Evolutionary conservation across 2,113 vertebrate species (phyloP).

Genomic region (Crotalus horridus): DNA sequence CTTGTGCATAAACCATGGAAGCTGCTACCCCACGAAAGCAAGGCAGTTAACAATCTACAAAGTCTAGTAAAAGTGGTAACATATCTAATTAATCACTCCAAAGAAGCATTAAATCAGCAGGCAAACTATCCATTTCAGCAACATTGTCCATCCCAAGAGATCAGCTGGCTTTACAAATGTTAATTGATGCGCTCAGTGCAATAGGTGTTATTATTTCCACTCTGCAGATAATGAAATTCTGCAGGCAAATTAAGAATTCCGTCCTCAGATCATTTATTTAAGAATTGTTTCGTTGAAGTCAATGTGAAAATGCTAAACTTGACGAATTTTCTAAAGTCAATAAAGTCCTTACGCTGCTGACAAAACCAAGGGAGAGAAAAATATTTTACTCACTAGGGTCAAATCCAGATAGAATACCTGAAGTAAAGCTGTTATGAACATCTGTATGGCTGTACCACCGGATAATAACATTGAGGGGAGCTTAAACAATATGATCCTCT

Average conservation of each 20-base stretch:
- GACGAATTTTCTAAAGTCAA: slow-evolving; percentile 19
- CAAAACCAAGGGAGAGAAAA: not conserved
- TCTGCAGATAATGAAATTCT: not conserved
- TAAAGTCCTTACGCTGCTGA: not conserved
- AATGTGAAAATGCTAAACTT: not conserved
- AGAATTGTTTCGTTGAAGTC: slow-evolving; percentile 18
- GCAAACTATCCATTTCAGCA: slow-evolving; percentile 30
- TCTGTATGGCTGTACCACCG: not conserved
- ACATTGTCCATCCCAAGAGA: slow-evolving; percentile 21
- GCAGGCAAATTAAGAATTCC: slow-evolving; percentile 23
- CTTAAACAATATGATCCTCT: not conserved
- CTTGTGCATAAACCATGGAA: not conserved
- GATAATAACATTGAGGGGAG: not conserved
- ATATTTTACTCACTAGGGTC: not conserved
- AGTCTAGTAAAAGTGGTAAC: not conserved
- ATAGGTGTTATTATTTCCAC: slow-evolving; percentile 10
- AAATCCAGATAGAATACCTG: not conserved
- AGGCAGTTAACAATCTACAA: slow-evolving; percentile 18
- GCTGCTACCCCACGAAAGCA: not conserved
- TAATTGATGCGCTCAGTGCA: slow-evolving; percentile 6
- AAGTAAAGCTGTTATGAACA: not conserved
- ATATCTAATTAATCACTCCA: slow-evolving; percentile 28
- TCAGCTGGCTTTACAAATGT: slow-evolving; percentile 16
- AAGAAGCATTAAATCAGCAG: slow-evolving; percentile 28
- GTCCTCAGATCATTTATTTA: slow-evolving; percentile 20